Conservation (phyloP, 2,113 vertebrate genomes). For the Hippoglossus stenolepis region DNA sequence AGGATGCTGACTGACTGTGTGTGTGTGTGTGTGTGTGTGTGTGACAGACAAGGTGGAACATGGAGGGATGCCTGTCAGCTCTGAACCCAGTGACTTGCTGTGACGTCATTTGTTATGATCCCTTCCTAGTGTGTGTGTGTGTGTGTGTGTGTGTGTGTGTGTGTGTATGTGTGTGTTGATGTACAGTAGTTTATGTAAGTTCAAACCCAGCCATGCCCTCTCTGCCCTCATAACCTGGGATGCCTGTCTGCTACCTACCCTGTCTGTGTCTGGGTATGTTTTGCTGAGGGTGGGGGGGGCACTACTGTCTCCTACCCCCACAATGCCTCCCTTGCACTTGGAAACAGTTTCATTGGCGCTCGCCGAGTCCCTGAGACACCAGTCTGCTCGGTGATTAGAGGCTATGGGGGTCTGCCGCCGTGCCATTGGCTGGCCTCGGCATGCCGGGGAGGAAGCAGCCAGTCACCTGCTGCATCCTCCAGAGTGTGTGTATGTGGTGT, state of each 20-base stretch:
- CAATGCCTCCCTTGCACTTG: slow-evolving; percentile 38
- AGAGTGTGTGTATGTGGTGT: slow-evolving; percentile 15
- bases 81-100: slow-evolving; percentile 52
- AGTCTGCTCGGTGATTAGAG: slow-evolving; percentile 84
- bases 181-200: slow-evolving; percentile 31
- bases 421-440: slow-evolving; percentile 75
- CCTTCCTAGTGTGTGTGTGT: not conserved
- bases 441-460: slow-evolving; percentile 66
- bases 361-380: slow-evolving; percentile 64
- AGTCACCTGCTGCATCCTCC: slow-evolving; percentile 75
- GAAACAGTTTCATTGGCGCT: slow-evolving; percentile 73
- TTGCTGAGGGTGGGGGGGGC: not conserved
- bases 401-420: slow-evolving; percentile 60
- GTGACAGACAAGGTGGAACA: slow-evolving; percentile 48
- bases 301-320: slow-evolving; percentile 43
- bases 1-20: not conserved
- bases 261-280: not conserved
- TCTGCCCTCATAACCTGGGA: slow-evolving; percentile 59
- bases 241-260: slow-evolving; percentile 49
- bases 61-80: slow-evolving; percentile 48
- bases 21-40: not conserved
- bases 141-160: not conserved
- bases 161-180: not conserved
- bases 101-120: slow-evolving; percentile 64
- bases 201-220: slow-evolving; percentile 26